Evolutionary conservation across 2,113 vertebrate species (phyloP), one percentile per base, ranked within the genome.

Genomic region (Limnothrissa miodon): DNA sequence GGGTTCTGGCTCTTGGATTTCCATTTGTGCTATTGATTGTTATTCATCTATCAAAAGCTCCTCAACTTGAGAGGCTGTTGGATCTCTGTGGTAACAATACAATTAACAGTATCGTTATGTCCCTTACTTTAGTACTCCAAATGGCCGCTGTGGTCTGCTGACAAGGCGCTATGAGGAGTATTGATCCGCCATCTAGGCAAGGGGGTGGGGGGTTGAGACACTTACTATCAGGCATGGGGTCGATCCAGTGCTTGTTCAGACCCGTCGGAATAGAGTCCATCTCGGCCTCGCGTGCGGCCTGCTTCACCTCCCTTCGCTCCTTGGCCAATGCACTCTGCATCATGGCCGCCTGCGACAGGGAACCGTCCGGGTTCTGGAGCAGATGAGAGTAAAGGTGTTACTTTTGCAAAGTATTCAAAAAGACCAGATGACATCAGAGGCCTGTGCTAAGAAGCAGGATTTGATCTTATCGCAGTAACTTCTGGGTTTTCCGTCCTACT

Each of bases 201-300:
- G 10, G n/a, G n/a, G 25, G n/a, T 8, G 23, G 59, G 25, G 66
- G 29, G 66, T 0, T 1, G 13, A 17, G 66, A 15, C 13, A 74
- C 66, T 74, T 91, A 99, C 98, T 96, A 45, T 99, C 98, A 88
- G 98, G 98, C 82, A 99, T 93, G 39, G 98, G 98, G 92, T 99
- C 98, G 45, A 99, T 97, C 98, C 98, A 99, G 92, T 99, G 98
- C 70, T 99, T 99, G 90, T 99, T 99, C 87, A 99, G 96, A 15
- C 97, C 97, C 97, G 97, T 98, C 70, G 98, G 98, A 86, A 99
- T 99, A 39, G 97, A 99, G 91, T 99, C 98, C 98, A 99, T 99
- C 91, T 99, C 98, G 0, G 98, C 98, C 90, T 99, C 98, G 1
- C 98, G 95, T 2, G 97, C 97, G 0, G 98, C 98, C 91, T 99